Evolutionary conservation across 2,113 vertebrate genomes (phyloP), one percentile per base, ranked within the genome.

Genomic region (Notothenia coriiceps): DNA sequence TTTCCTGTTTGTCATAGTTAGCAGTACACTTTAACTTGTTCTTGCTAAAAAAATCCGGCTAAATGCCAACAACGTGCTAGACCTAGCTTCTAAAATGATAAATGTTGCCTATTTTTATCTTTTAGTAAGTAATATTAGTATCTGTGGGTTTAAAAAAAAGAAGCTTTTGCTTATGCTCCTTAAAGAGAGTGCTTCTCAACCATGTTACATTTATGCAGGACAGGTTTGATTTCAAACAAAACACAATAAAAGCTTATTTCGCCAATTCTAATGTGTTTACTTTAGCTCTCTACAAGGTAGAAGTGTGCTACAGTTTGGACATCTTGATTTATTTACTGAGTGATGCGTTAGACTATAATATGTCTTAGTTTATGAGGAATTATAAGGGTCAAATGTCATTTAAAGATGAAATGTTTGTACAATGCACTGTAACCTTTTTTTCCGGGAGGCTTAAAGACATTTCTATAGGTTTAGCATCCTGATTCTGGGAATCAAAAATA

Each of bases 1-100:
- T 46, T 88, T 86, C 75, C 66, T 76, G 61, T 80, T 55, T 40
- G 52, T 25, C 33, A 62, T 25, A 9, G 64, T 61, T 59, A 59
- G 54, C n/a, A n/a, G n/a, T n/a, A n/a, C n/a, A 33, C 10, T 7
- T 25, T 9, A 46, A 11, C 0, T 13, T 44, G 17, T 40, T 52
- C 17, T 52, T 65, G 9, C 25, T 68, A 10, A 29, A 29, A 29
- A 29, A 29, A 29, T 29, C 25, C 25, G 35, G 35, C 35, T 35
- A 35, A 6, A 35, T 35, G 35, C 35, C 35, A 35, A 35, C 4
- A 6, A 35, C 3, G 35, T 40, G 7, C 35, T 40, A 7, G 35
- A 40, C 35, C 35, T 7, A 40, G 7, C 35, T 40, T 40, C 6
- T 40, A 33, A 52, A 5, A 33, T 44, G 29, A 29, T 29, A 29